Percentiles rank a stretch among this genome's conserved stretches.
Conservation (phyloP, 2,888 invertebrate genomes). For the Fabriciana adippe region DNA sequence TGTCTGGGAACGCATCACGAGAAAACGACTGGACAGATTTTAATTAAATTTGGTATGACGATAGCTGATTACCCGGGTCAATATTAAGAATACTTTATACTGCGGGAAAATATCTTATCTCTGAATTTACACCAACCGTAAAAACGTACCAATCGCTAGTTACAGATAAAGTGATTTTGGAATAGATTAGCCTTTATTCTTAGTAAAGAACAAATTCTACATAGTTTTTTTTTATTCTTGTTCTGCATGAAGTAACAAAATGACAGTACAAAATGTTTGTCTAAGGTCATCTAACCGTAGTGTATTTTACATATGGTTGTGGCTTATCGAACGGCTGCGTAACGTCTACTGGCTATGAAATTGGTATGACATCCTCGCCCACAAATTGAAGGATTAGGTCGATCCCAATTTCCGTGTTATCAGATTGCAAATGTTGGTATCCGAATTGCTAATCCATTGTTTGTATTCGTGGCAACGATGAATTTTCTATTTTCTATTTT, state of each 20-base stretch:
- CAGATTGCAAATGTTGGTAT: slow-evolving; percentile 34
- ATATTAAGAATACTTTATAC: no score
- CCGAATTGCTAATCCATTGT: slow-evolving; percentile 27
- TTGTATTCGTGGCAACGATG: slow-evolving; percentile 8
- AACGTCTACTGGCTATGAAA: slow-evolving; percentile 3
- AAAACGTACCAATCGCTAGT: no score
- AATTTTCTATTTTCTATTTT: slow-evolving; percentile 4
- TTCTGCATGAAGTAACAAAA: not conserved
- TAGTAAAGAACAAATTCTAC: no score
- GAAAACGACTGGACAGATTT: no score
- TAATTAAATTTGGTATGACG: no score
- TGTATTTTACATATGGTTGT: not conserved
- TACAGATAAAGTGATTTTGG: no score
- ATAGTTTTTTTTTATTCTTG: no score
- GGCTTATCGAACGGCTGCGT: not conserved
- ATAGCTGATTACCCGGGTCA: no score
- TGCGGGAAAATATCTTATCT: no score
- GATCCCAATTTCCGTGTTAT: slow-evolving; percentile 31
- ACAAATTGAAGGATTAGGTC: slow-evolving; percentile 37
- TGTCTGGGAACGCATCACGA: no score
- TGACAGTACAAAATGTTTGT: not conserved
- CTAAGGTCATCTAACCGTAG: not conserved
- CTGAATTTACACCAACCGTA: no score
- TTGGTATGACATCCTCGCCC: slow-evolving; percentile 25
- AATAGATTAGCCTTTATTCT: no score